These are phyloP conservation scores for Oreocharis arfaki DNA, from an alignment of 2,113 vertebrate genomes.

Conservation along the genomic window DNA sequence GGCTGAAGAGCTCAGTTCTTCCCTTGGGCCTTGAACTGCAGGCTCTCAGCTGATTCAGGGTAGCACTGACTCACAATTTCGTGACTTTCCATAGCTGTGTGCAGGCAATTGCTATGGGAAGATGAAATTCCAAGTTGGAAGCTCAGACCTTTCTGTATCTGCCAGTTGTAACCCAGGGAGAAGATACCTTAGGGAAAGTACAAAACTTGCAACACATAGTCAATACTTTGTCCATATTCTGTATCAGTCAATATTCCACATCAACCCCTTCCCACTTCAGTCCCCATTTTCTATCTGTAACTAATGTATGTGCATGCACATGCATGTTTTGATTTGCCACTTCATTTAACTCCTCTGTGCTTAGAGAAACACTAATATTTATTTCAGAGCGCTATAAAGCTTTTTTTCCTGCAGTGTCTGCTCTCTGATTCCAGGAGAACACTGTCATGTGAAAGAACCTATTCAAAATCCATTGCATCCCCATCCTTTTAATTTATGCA, in stretches of 20 bases:
- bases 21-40: neutral
- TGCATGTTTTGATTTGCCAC: conserved; percentile 1
- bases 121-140: neutral
- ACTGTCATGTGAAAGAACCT: conserved; percentile 57
- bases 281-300: neutral
- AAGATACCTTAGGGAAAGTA: neutral
- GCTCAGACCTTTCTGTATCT: neutral
- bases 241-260: neutral
- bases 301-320: conserved; percentile 9
- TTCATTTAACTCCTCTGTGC: conserved; percentile 54
- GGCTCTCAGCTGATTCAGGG: neutral
- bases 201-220: neutral
- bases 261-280: neutral
- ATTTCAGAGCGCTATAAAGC: conserved; percentile 55
- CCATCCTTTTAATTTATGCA: conserved; percentile 58
- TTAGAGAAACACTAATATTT: conserved; percentile 48
- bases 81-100: neutral
- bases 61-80: neutral
- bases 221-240: neutral
- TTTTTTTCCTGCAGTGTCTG: conserved; percentile 21
- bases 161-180: neutral
- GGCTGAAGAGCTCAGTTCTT: neutral
- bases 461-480: conserved; percentile 62
- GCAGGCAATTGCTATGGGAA: neutral
- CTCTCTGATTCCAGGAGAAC: conserved; percentile 54